Percentiles rank a stretch among this genome's conserved stretches.
Evolutionary conservation across 1,140 invertebrate genomes (phyloP).

Genomic region (Cardiocondyla obscurior): DNA sequence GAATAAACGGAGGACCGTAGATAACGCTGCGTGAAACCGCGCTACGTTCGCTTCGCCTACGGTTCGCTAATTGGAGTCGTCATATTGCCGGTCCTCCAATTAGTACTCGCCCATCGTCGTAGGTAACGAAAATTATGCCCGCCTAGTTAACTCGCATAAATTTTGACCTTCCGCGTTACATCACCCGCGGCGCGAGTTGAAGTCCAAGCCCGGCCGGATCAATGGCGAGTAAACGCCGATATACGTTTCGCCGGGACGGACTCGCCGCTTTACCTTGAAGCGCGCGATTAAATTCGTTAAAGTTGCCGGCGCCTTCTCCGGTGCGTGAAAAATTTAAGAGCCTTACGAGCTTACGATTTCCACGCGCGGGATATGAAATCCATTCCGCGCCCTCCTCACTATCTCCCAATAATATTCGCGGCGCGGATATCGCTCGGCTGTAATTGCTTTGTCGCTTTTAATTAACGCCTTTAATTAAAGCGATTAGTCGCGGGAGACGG

Average conservation of each 20-base stretch:
- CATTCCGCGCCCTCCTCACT: neutral
- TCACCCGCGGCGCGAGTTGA: neutral
- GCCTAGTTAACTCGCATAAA: slow-evolving; percentile 22
- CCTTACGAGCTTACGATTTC: neutral
- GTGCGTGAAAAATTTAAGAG: neutral
- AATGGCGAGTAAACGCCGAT: neutral
- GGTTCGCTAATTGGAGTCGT: slow-evolving; percentile 22
- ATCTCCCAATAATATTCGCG: neutral
- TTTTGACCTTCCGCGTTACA: neutral
- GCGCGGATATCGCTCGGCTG: neutral
- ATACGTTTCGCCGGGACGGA: neutral
- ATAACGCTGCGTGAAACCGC: neutral
- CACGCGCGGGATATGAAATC: neutral
- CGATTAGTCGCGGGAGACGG: slow-evolving; percentile 1
- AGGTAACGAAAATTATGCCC: slow-evolving; percentile 17
- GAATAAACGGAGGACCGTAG: neutral
- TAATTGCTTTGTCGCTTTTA: slow-evolving; percentile 13
- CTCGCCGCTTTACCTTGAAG: neutral
- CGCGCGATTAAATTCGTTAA: neutral
- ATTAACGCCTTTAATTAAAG: slow-evolving; percentile 34
- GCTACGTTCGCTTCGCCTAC: neutral
- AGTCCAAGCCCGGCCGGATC: too few relatives aligned
- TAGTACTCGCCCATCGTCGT: neutral
- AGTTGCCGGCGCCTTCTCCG: neutral
- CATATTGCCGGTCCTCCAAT: slow-evolving; percentile 21